Evolutionary conservation across 2,113 vertebrate genomes (phyloP).

Genomic region (Tringa solitaria): DNA sequence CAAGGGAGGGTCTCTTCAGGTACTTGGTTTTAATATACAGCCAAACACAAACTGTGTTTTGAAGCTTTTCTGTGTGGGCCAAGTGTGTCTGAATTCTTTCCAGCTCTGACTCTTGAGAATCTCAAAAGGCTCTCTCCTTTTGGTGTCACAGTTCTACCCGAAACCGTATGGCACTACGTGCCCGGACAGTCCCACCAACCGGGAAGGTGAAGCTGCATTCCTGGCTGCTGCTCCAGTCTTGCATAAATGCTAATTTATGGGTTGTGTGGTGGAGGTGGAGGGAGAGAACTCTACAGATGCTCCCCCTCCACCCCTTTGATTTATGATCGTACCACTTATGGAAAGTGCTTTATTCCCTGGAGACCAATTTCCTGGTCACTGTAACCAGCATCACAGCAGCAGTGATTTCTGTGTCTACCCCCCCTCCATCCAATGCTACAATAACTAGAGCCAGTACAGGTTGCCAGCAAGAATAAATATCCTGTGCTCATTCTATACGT

Average conservation of each 20-base stretch:
- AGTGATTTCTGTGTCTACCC: neutral
- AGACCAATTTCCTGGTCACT: neutral
- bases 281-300: neutral
- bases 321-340: neutral
- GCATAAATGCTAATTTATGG: neutral
- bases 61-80: neutral
- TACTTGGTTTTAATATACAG: neutral
- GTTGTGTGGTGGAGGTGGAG: neutral
- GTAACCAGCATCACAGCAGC: neutral
- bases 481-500: accelerated
- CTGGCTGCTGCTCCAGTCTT: neutral
- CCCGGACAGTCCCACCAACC: neutral
- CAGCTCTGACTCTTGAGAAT: neutral
- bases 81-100: neutral
- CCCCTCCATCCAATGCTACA: neutral
- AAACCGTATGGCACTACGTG: accelerated
- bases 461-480: neutral
- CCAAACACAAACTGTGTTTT: neutral
- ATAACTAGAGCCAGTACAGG: neutral
- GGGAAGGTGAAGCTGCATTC: neutral
- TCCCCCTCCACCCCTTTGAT: neutral
- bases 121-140: neutral
- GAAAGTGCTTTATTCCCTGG: neutral
- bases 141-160: accelerated
- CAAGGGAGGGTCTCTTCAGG: neutral